Evolutionary conservation across 2,113 vertebrate species (phyloP).

Genomic region (Myrmophylax atrothorax): DNA sequence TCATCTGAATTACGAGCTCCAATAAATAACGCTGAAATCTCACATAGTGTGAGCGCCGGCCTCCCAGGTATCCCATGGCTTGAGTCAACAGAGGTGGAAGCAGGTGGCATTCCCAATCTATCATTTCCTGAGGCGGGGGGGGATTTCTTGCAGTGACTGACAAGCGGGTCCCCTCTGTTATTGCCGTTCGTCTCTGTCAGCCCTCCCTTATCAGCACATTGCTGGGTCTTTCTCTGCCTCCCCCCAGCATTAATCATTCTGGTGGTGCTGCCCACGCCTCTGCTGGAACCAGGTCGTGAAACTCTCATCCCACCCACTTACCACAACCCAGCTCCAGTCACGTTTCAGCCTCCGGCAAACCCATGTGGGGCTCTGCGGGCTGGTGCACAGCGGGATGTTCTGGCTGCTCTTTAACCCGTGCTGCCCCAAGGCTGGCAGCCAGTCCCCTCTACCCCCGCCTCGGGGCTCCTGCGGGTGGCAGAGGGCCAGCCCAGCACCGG

Average conservation of each 20-base stretch:
- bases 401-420: background rate
- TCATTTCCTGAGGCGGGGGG: background rate
- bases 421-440: background rate
- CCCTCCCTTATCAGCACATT: background rate
- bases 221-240: background rate
- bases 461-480: background rate
- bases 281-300: constrained; percentile 21
- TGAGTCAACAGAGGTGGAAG: constrained; percentile 13
- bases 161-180: background rate
- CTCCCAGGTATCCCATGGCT: background rate
- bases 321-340: background rate
- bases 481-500: background rate
- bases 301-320: constrained; percentile 14
- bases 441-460: background rate
- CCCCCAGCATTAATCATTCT: constrained; percentile 14
- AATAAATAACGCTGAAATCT: background rate
- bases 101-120: background rate
- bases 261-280: constrained; percentile 30
- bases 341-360: background rate
- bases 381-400: background rate
- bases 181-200: background rate
- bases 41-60: accelerated
- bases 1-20: background rate
- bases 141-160: background rate
- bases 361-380: background rate